Evolutionary conservation across 1,140 invertebrate species (phyloP), one percentile per base, ranked within the genome.

Genomic region (Panagrolaimus sp.): DNA sequence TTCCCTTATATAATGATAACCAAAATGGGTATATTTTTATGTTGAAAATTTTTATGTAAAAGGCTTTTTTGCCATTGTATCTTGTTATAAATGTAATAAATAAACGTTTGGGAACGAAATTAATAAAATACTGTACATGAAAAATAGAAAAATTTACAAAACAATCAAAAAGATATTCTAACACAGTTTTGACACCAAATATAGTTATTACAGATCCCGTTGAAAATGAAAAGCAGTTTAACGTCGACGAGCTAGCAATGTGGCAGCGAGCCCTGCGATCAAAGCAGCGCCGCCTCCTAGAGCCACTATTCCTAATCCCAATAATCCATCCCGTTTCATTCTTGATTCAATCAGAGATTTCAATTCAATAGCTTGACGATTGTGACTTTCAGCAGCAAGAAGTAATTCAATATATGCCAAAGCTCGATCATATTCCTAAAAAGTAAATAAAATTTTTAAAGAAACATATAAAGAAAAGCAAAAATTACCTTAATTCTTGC

Each of bases 371-470:
- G 93, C 93, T 87, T 97, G 94, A 75, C 89, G 88, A 82, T 97
- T 97, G 24, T 88, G 88, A n/a, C 91, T 91, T 85, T 96, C 93
- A 55, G 93, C 90, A 82, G 89, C 87, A 15, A 94, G 86, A 79
- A 96, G 90, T 43, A 88, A 86, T 79, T 90, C 88, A 1, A 91
- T 88, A 84, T 91, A 94, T 43, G 90, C 88, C 52, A 94, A 83
- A 0, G 93, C 91, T 84, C 89, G 88, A 48, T 88, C 87, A 83
- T 93, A 95, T 82, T 95, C 90, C 88, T 94, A 83, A 73, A 83
- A 85, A 71, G 69, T 8, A 15, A 14, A 8, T n/a, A 1, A 21
- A 24, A 52, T 52, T 52, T 9, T 21, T 7, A 52, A 43, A 63
- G n/a, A n/a, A 12, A 65, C 28, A 21, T 65, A 63, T 38, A 21